phyloP scores from a whole-genome alignment of 2,888 invertebrate genomes.

The Euphydryas editha region DNA sequence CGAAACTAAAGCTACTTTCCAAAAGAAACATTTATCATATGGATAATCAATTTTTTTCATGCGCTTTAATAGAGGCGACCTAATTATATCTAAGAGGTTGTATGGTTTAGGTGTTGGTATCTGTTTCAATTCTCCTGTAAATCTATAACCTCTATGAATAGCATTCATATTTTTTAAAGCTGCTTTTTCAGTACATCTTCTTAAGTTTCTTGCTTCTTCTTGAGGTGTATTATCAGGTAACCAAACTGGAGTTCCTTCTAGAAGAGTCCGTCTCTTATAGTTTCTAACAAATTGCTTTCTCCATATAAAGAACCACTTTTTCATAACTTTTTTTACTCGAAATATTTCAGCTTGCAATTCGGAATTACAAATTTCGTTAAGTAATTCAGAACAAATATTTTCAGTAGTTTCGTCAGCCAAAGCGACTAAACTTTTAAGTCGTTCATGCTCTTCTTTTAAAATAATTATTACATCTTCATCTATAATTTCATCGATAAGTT shows the following conservation, averaged over 20 bases:
- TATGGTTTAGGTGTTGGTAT: constrained; percentile 62
- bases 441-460: constrained; percentile 63
- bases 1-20: constrained; percentile 86
- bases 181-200: constrained; percentile 59
- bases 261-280: constrained; percentile 61
- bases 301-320: constrained; percentile 73
- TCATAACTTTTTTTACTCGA: constrained; percentile 62
- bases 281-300: constrained; percentile 63
- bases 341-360: constrained; percentile 72
- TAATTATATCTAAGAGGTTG: constrained; percentile 76
- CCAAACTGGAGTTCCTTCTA: constrained; percentile 78
- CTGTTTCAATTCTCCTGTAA: constrained; percentile 64
- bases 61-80: constrained; percentile 69
- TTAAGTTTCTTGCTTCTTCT: constrained; percentile 65
- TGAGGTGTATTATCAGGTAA: constrained; percentile 62
- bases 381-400: constrained; percentile 61
- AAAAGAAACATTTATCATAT: constrained; percentile 75
- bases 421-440: constrained; percentile 55
- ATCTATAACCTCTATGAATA: constrained; percentile 70
- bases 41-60: constrained; percentile 77
- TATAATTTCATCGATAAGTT: constrained; percentile 62
- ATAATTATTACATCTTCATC: constrained; percentile 56
- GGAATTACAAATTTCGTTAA: constrained; percentile 60
- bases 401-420: constrained; percentile 58
- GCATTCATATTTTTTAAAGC: constrained; percentile 71